Conservation (phyloP, 2,888 invertebrate species). For the Thysanoteuthis rhombus region DNA sequence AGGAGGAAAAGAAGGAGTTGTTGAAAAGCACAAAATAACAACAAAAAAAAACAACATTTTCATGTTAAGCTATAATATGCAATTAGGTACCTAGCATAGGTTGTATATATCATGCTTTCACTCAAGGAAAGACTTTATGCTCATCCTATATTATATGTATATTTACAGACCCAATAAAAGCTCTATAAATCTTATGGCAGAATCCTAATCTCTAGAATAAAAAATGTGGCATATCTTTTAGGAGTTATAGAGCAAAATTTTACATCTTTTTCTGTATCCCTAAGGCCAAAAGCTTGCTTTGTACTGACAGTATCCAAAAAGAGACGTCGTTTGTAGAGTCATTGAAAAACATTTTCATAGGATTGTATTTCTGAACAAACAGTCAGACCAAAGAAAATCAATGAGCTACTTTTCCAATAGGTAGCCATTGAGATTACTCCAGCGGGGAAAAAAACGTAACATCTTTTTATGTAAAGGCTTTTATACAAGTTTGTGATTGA, state of each 20-base stretch:
- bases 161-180: too few species aligned
- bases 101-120: too few species aligned
- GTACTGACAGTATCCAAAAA: not conserved
- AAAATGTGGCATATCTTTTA: not conserved
- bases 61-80: too few species aligned
- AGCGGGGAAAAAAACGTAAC: not conserved
- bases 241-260: not conserved
- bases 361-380: not conserved
- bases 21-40: too few species aligned
- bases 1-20: too few species aligned
- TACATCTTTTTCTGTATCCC: not conserved
- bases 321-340: not conserved
- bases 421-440: not conserved
- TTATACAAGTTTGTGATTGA: not conserved
- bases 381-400: not conserved
- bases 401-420: not conserved
- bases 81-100: too few species aligned
- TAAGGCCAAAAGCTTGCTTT: not conserved
- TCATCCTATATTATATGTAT: too few species aligned
- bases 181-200: too few species aligned
- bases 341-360: not conserved
- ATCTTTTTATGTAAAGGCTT: not conserved
- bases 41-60: too few species aligned
- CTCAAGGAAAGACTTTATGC: too few species aligned
- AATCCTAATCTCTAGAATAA: not conserved